Base-by-base conservation (phyloP, 2,113 vertebrate genomes). In the Ranitomeya imitator region DNA sequence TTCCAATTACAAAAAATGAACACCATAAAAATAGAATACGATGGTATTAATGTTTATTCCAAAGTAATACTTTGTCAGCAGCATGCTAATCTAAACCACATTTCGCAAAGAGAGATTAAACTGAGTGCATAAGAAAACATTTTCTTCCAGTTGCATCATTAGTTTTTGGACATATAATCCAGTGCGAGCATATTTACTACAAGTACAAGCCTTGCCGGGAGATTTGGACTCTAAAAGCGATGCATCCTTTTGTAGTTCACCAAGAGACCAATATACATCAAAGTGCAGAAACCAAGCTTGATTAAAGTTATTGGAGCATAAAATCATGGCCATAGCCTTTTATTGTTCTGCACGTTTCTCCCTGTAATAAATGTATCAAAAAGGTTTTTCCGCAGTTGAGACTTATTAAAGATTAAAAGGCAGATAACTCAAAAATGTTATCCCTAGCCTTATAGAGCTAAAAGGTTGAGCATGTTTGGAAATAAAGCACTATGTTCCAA, bases 1-100 rank as follows among this genome's bases (percentile, higher is more conserved):
- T 88, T 74, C 87, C 80, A 83, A 88, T 88, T 88, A 77, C 79
- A 88, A 83, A 81, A 88, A 83, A 77, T 83, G 87, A 76, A 87
- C 55, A 26, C 71, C 19, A 77, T 83, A 88, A 83, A 87, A 77
- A 76, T 45, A 54, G 69, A 88, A 83, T 55, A 83, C 78, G 83
- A 65, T 74, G 52, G 60, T 88, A 88, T 88, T 88, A 78, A 83
- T 88, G 71, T 88, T 88, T 63, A 88, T 88, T 84, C 21, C 69
- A 83, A 77, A 83, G 71, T 77, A 88, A 77, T 83, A 83, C 69
- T 61, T 88, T 88, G 86, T 88, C 79, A 77, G 86, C 55, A 73
- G 71, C 79, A 83, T 74, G 67, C 57, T 83, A 88, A 55, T 83
- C 79, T 60, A 76, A 88, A 77, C 63, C 81, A 73, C 19, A 83